Percentiles rank a stretch among this genome's conserved stretches.
phyloP scores from a whole-genome alignment of 2,113 vertebrate species.

The Paralichthys olivaceus region DNA sequence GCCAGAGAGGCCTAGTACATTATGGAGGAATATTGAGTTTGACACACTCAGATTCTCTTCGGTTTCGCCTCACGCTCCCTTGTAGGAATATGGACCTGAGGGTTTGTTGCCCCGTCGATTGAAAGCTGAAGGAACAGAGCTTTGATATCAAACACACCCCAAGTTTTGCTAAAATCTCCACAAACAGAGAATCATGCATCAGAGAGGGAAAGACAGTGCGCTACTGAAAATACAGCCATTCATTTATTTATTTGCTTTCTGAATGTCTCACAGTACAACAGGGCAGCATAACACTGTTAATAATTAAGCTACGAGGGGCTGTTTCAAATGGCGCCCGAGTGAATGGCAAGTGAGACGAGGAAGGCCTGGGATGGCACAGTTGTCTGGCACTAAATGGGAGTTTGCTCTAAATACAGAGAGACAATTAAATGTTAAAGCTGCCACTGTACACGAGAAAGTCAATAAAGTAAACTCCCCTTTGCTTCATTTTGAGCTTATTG shows the following conservation, averaged over 20 bases:
- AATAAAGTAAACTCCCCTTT: constrained; percentile 86
- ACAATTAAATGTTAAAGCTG: constrained; percentile 88
- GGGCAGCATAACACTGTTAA: constrained; percentile 80
- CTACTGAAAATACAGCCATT: constrained; percentile 73
- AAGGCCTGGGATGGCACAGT: constrained; percentile 66
- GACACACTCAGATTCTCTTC: constrained; percentile 78
- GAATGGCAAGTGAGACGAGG: constrained; percentile 55
- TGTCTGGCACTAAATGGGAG: constrained; percentile 79
- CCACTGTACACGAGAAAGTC: constrained; percentile 85
- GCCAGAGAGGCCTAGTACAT: constrained; percentile 78
- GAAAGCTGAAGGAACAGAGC: constrained; percentile 76
- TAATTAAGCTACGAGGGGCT: constrained; percentile 79
- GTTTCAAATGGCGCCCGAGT: constrained; percentile 78
- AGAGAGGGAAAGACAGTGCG: constrained; percentile 63
- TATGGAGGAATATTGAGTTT: constrained; percentile 83
- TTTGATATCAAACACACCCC: constrained; percentile 80
- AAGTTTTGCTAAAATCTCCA: constrained; percentile 74
- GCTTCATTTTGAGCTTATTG: constrained; percentile 88
- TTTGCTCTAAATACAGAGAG: constrained; percentile 84
- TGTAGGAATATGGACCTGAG: constrained; percentile 75
- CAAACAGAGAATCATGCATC: constrained; percentile 72
- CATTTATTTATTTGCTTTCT: constrained; percentile 83
- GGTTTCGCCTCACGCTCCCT: constrained; percentile 75
- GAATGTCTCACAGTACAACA: constrained; percentile 74
- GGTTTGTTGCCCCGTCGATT: constrained; percentile 78